Base-by-base conservation (phyloP, 2,797 vertebrate species). In the Coregonus ussuriensis region DNA sequence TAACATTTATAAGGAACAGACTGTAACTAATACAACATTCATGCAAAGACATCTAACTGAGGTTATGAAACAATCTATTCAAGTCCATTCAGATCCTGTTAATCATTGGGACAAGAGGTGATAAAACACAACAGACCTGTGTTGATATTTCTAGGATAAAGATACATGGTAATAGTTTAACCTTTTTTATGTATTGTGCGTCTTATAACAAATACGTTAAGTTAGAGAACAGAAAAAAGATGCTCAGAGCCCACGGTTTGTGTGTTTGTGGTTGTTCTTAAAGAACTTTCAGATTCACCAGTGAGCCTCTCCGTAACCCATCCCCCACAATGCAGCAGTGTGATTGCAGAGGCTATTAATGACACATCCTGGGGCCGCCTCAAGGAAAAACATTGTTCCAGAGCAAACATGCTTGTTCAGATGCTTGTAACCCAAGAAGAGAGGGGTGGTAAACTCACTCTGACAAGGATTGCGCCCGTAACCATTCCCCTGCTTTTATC, bases 361-460 rank as follows among this genome's bases (percentile, higher is more conserved):
- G 93, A 93, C 93, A 94, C 94, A 89, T 95, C 93, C 92, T 82
- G 91, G 91, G 92, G 90, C 92, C 92, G 77, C 93, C 93, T 92
- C 93, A 94, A 93, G 92, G 93, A 91, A 90, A 93, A 90, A 91
- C 92, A 88, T 81, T 89, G 91, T 83, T 94, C 93, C 93, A 94
- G 94, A 94, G 92, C 93, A 95, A 96, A 95, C 94, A 95, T 94
- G 95, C 92, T 96, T 94, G 89, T 94, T 94, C 92, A 93, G 94
- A 95, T 93, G 84, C 75, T 82, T 76, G 77, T 94, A 94, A 94
- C 89, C 56, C 65, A 70, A 89, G 93, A 94, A 95, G 79, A 94
- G 90, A 81, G 90, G 91, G 92, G 90, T 92, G 92, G 91, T 93
- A 94, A 95, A 95, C 93, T 88, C 90, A 93, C 93, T 95, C 94